Conservation (phyloP, 2,113 vertebrate genomes). For the Antigone vipio region DNA sequence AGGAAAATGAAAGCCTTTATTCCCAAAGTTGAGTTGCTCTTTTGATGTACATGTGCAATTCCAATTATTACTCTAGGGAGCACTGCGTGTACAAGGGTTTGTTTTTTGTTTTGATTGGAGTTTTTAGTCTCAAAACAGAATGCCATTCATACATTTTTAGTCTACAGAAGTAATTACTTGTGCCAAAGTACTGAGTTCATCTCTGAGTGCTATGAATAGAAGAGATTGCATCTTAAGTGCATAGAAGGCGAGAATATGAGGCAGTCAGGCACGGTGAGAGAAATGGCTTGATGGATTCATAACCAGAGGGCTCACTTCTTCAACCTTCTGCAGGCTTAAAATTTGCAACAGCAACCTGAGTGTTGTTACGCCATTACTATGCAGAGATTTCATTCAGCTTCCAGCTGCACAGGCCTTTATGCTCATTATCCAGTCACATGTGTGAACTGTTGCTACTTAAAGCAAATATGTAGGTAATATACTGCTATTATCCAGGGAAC, state of each 20-base stretch:
- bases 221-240: not conserved
- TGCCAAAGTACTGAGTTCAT: not conserved
- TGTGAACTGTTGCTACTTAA: not conserved
- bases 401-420: not conserved
- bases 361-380: not conserved
- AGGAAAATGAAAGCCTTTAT: not conserved
- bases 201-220: not conserved
- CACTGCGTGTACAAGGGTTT: not conserved
- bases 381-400: not conserved
- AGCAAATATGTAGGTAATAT: not conserved
- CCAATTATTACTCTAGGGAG: not conserved
- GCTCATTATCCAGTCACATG: not conserved
- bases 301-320: not conserved
- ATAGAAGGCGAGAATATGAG: not conserved
- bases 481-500: not conserved
- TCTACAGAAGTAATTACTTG: not conserved
- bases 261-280: not conserved
- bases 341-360: not conserved
- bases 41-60: not conserved
- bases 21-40: not conserved
- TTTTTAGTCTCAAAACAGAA: not conserved
- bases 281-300: not conserved
- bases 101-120: not conserved
- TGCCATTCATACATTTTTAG: fast-evolving
- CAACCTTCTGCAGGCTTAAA: not conserved